Conservation (phyloP, 2,888 invertebrate genomes). For the Erebia ligea region DNA sequence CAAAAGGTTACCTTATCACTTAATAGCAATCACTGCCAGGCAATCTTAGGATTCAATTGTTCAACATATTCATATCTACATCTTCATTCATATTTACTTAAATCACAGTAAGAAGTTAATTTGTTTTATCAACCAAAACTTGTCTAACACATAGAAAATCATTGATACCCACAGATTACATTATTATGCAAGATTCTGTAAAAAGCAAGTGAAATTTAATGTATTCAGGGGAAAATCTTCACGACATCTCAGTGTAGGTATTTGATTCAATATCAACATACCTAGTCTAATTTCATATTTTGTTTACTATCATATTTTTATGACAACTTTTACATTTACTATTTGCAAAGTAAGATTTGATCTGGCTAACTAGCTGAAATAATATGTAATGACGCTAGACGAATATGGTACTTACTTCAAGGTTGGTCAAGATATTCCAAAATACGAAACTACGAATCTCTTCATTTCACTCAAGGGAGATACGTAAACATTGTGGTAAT, state of each 20-base stretch:
- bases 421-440: constrained; percentile 81
- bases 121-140: not conserved
- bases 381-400: constrained; percentile 49
- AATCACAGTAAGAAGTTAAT: not conserved
- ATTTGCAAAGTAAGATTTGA: constrained; percentile 26
- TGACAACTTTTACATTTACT: not conserved
- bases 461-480: constrained; percentile 67
- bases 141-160: not conserved
- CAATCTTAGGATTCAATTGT: too few relatives aligned
- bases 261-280: not conserved
- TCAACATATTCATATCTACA: not conserved
- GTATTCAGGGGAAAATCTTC: constrained; percentile 3
- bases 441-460: constrained; percentile 64
- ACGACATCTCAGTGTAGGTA: not conserved
- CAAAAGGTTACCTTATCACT: too few relatives aligned
- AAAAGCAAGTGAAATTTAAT: constrained; percentile 34
- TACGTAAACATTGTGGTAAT: constrained; percentile 51
- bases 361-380: constrained; percentile 40
- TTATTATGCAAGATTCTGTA: not conserved
- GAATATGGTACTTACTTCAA: constrained; percentile 73
- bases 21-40: too few relatives aligned
- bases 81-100: not conserved
- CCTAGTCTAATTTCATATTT: not conserved
- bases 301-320: not conserved
- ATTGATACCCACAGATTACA: not conserved